A percentile compares a stretch with the other conserved stretches of the same genome.
phyloP scores from a whole-genome alignment of 35 echinoderm and acorn worm species.

The Eucidaris tribuloides region DNA sequence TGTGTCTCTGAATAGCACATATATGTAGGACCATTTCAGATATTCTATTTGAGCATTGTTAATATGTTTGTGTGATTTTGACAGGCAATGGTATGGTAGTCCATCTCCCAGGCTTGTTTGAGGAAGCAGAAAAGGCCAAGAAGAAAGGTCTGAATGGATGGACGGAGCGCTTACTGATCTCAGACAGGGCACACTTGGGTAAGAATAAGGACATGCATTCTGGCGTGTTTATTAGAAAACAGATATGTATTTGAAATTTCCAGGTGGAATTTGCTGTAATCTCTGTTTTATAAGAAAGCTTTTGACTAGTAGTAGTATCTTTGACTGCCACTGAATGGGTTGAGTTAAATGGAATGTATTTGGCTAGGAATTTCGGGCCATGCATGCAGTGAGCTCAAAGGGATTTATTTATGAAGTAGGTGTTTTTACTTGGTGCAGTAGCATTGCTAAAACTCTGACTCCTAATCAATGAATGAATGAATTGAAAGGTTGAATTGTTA shows the following conservation, averaged over 20 bases:
- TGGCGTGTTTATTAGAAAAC: neutral
- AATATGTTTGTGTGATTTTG: too few relatives aligned
- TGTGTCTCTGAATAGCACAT: too few relatives aligned
- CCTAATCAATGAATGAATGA: too few relatives aligned
- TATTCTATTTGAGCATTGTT: too few relatives aligned
- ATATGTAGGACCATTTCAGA: too few relatives aligned
- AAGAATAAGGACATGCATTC: neutral
- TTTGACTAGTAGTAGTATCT: neutral
- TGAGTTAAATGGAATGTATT: neutral
- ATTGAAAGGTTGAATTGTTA: too few relatives aligned
- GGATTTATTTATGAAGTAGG: too few relatives aligned
- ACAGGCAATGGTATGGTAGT: slow-evolving; percentile 94
- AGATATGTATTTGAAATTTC: neutral
- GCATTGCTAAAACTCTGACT: too few relatives aligned
- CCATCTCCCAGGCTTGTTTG: slow-evolving; percentile 93
- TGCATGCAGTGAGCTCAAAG: too few relatives aligned
- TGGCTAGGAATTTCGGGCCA: neutral
- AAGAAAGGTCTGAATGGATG: slow-evolving; percentile 73
- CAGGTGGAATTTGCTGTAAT: too few relatives aligned
- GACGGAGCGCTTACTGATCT: slow-evolving; percentile 70
- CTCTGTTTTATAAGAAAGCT: neutral
- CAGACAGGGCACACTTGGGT: slow-evolving; percentile 95
- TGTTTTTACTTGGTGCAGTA: too few relatives aligned
- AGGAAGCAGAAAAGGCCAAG: slow-evolving; percentile 74
- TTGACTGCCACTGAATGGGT: neutral